Evolutionary conservation across 2,113 vertebrate species (phyloP).

Genomic region (Rhea americana): DNA sequence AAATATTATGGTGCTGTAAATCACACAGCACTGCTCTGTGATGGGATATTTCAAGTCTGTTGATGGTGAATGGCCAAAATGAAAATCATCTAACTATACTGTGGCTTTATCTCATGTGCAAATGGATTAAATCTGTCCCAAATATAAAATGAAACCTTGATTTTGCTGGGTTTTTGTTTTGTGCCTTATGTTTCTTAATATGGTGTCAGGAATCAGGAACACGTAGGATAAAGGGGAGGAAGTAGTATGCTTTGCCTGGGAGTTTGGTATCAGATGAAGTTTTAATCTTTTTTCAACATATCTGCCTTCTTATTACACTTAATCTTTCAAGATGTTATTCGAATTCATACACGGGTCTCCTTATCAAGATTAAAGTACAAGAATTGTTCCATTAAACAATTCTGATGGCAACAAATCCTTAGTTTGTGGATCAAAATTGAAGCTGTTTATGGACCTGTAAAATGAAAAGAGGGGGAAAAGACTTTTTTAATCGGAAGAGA

Average conservation of each 20-base stretch:
- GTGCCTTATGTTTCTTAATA: background rate
- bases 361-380: background rate
- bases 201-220: background rate
- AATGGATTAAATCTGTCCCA: background rate
- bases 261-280: constrained; percentile 7
- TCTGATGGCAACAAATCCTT: background rate
- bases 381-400: constrained; percentile 5
- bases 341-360: background rate
- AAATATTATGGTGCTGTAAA: background rate
- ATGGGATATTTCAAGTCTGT: background rate
- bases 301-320: constrained; percentile 8
- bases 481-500: background rate
- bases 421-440: background rate
- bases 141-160: background rate
- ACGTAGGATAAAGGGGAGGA: background rate
- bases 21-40: background rate
- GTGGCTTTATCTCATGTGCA: background rate
- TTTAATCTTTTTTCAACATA: constrained; percentile 34
- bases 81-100: background rate
- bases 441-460: background rate
- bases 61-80: background rate
- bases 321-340: background rate
- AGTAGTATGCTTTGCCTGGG: background rate
- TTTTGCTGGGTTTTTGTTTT: background rate
- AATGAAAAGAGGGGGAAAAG: background rate